A percentile compares a stretch with the other conserved stretches of the same genome.
phyloP scores from a whole-genome alignment of 1,140 invertebrate genomes.

The Phymorhynchus buccinoides region DNA sequence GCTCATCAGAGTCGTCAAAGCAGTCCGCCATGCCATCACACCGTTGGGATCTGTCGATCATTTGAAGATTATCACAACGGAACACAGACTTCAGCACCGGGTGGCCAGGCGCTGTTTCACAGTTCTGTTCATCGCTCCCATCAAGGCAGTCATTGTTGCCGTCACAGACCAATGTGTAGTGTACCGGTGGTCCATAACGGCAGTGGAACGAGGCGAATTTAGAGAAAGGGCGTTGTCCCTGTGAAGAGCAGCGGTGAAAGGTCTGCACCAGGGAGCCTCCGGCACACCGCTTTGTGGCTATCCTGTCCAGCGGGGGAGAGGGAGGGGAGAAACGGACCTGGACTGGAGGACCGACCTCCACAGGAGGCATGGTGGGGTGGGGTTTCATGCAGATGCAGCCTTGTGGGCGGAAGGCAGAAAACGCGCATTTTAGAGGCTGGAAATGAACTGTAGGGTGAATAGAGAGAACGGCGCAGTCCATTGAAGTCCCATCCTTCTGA shows the following conservation, averaged over 20 bases:
- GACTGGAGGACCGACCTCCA: neutral
- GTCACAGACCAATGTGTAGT: constrained; percentile 42
- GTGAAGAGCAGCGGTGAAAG: neutral
- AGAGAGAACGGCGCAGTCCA: constrained; percentile 7
- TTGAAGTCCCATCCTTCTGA: neutral
- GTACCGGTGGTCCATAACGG: constrained; percentile 12
- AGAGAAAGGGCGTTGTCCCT: too few species aligned
- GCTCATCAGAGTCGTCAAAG: constrained; percentile 40
- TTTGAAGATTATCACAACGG: constrained; percentile 30
- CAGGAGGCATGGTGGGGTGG: neutral
- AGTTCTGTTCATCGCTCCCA: constrained; percentile 32
- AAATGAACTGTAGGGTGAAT: neutral
- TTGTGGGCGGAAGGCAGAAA: neutral
- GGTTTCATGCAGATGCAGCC: constrained; percentile 33
- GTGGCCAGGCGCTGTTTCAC: neutral
- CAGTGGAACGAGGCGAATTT: constrained; percentile 10
- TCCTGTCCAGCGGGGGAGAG: neutral
- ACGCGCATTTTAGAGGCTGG: neutral
- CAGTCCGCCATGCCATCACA: constrained; percentile 42
- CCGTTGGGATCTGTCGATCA: neutral
- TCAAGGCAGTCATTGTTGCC: constrained; percentile 36
- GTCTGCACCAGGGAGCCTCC: constrained; percentile 24
- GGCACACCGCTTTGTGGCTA: constrained; percentile 8
- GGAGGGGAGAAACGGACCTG: neutral
- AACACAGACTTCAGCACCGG: neutral